Evolutionary conservation across 1,140 invertebrate species (phyloP), one percentile per base, ranked within the genome.

Genomic region (Theocolax elegans): DNA sequence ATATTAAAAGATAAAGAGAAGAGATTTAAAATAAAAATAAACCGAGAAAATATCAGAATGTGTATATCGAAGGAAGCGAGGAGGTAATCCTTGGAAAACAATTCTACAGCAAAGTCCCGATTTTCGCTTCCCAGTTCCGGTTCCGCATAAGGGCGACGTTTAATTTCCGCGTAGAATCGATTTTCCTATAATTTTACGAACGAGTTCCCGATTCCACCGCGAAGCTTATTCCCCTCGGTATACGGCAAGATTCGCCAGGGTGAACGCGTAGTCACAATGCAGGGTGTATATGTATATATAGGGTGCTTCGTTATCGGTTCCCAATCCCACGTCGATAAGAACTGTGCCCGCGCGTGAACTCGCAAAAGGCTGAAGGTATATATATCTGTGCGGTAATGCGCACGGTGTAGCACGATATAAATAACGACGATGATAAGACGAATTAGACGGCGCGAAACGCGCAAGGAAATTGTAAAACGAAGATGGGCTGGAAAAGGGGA

Each of bases 151-250:
- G 19, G 4, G 21, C n/a, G 35, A 29, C 17, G 35, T 44, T 56
- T 56, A 66, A 66, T 66, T 66, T 66, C 63, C 63, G 38, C 7
- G 12, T 38, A 1, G 21, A 49, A 66, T 66, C 35, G 63, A 66
- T 54, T 66, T 66, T 66, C 49, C 17, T 56, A 44, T 42, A 42
- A 56, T 54, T 66, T 51, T 27, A 64, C 31, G 19, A 51, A 40
- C 46, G 21, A 51, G 17, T 53, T 51, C 46, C 46, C 48, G 15
- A 35, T 40, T 51, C 7, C n/a, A 56, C 19, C 15, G 48, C n/a
- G 44, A 9, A 66, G 25, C 51, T 66, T 53, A 54, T 64, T 4
- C 40, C n/a, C 49, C 10, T 19, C 7, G 6, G 38, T 35, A 35
- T 35, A 12, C 10, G 19, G 10, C n/a, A 10, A 7, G 31, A n/a